Percentiles rank a stretch among this genome's conserved stretches.
Evolutionary conservation across 2,888 invertebrate genomes (phyloP).

Genomic region (Pasiphila rectangulata): DNA sequence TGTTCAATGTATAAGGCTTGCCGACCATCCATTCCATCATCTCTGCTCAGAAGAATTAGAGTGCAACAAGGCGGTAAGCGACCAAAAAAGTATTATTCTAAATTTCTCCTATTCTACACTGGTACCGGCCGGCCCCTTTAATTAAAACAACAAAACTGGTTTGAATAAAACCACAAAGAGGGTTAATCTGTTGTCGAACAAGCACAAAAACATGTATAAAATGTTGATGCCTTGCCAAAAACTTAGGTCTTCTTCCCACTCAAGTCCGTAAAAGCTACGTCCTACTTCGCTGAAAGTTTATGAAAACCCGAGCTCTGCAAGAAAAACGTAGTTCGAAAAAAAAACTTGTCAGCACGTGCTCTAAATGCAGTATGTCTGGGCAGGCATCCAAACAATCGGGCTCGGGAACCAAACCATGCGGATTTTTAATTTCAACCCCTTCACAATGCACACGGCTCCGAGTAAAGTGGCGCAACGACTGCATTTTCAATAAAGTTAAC

Average conservation of each 20-base stretch:
- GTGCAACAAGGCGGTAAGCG: too few species aligned
- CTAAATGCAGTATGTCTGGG: constrained; percentile 17
- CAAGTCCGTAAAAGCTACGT: constrained; percentile 1
- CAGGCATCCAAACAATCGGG: constrained; percentile 21
- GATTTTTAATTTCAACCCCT: constrained; percentile 19
- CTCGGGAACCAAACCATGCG: constrained; percentile 16
- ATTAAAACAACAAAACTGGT: background rate
- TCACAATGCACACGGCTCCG: background rate
- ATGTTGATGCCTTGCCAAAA: constrained; percentile 25
- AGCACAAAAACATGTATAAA: constrained; percentile 9
- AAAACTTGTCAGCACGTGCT: constrained; percentile 11
- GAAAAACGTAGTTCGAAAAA: constrained; percentile 3
- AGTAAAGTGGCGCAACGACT: constrained; percentile 1
- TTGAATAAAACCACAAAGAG: constrained; percentile 10
- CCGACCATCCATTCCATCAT: too few species aligned
- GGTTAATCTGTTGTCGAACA: constrained; percentile 17
- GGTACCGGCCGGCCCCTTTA: background rate
- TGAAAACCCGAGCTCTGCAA: constrained; percentile 5
- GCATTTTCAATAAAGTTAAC: constrained; percentile 6
- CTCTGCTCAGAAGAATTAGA: too few species aligned
- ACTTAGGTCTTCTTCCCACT: constrained; percentile 13
- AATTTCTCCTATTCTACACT: too few species aligned
- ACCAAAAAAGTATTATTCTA: too few species aligned
- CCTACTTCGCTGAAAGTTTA: constrained; percentile 2
- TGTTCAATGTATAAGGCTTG: too few species aligned